Percentiles rank a stretch among this genome's conserved stretches.
phyloP scores from a whole-genome alignment of 2,797 vertebrate species.

The Chrysocyon brachyurus region DNA sequence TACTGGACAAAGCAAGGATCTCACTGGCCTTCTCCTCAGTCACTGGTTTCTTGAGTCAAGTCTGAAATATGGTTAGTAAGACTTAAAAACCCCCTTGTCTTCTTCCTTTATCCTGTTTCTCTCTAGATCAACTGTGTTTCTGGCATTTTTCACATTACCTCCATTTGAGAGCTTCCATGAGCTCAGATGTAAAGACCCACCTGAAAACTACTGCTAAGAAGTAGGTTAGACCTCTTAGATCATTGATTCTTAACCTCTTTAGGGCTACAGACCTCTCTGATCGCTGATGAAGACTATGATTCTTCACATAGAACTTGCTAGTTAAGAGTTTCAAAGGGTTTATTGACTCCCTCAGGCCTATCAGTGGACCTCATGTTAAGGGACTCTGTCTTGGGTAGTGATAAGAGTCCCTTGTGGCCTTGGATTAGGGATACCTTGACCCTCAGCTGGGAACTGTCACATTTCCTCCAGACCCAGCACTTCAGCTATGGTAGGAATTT shows the following conservation, averaged over 20 bases:
- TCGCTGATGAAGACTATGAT: not conserved
- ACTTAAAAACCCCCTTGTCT: not conserved
- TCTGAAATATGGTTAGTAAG: not conserved
- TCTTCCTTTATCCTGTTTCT: not conserved
- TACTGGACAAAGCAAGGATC: not conserved
- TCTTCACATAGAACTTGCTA: not conserved
- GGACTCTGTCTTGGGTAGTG: not conserved
- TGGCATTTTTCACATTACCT: not conserved
- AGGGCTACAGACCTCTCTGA: not conserved
- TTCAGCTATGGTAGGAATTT: not conserved
- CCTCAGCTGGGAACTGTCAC: not conserved
- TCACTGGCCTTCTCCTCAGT: not conserved
- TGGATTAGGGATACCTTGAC: not conserved
- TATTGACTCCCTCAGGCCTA: not conserved
- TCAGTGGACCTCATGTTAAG: not conserved
- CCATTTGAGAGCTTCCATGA: not conserved
- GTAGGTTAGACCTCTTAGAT: not conserved
- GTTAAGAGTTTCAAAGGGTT: not conserved
- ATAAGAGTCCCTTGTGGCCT: not conserved
- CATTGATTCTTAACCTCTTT: not conserved
- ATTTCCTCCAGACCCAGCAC: not conserved
- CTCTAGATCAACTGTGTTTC: not conserved
- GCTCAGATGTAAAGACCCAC: conserved; percentile 32
- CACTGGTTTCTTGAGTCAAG: not conserved
- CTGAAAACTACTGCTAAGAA: not conserved